Conservation (phyloP, 2,797 vertebrate species). For the Microctenopoma lineatum region DNA sequence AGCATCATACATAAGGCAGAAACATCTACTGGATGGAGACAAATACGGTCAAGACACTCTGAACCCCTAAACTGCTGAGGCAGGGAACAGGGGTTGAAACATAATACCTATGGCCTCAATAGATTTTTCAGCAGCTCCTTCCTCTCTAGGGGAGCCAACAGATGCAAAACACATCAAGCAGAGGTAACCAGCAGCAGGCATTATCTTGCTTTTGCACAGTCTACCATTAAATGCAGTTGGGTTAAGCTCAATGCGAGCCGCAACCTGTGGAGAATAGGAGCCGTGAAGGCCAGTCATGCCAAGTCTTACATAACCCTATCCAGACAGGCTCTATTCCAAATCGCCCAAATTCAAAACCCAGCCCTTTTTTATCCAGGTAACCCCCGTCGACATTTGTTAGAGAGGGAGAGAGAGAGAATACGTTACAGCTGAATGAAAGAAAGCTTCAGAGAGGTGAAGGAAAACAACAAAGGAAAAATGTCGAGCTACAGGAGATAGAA, state of each 20-base stretch:
- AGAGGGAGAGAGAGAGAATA: background rate
- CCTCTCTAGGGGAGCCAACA: slow-evolving; percentile 59
- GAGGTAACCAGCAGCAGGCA: slow-evolving; percentile 65
- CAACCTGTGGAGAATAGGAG: slow-evolving; percentile 36
- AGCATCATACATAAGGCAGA: slow-evolving; percentile 51
- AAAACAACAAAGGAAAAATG: slow-evolving; percentile 12
- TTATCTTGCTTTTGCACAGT: slow-evolving; percentile 47
- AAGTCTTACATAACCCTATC: slow-evolving; percentile 65
- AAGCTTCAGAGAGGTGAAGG: background rate
- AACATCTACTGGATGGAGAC: slow-evolving; percentile 65
- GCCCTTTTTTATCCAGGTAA: slow-evolving; percentile 31
- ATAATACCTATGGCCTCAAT: slow-evolving; percentile 78
- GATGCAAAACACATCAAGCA: slow-evolving; percentile 69
- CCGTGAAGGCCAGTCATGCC: slow-evolving; percentile 25
- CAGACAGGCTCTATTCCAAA: slow-evolving; percentile 35
- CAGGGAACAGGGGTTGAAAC: slow-evolving; percentile 69
- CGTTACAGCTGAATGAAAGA: slow-evolving; percentile 5
- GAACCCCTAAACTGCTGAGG: slow-evolving; percentile 63
- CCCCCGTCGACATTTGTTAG: slow-evolving; percentile 19
- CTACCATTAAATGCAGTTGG: slow-evolving; percentile 52
- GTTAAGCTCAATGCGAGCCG: slow-evolving; percentile 45
- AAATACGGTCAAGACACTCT: slow-evolving; percentile 53
- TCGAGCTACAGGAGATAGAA: slow-evolving; percentile 9
- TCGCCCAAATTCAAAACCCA: slow-evolving; percentile 12
- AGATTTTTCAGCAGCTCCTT: slow-evolving; percentile 76